phyloP scores from a whole-genome alignment of 2,797 vertebrate genomes.

The Zonotrichia albicollis region DNA sequence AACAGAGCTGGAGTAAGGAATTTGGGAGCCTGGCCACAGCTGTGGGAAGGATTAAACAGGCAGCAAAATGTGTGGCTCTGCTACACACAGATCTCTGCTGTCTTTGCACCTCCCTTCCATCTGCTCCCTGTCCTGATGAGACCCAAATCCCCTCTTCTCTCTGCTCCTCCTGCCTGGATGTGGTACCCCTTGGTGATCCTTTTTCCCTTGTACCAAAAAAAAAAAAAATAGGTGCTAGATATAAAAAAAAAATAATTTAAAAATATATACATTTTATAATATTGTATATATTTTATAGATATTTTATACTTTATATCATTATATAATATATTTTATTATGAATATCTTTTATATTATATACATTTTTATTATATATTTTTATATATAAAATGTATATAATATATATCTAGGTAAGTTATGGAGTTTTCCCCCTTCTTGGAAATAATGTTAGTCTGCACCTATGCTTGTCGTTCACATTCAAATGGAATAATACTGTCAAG shows the following conservation, averaged over 20 bases:
- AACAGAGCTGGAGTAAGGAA: not conserved
- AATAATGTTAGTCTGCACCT: not conserved
- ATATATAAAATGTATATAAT: not conserved
- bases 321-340: too few relatives aligned
- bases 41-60: not conserved
- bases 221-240: too few relatives aligned
- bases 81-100: not conserved
- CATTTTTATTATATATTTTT: too few relatives aligned
- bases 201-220: too few relatives aligned
- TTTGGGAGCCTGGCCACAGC: not conserved
- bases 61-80: not conserved
- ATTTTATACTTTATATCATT: too few relatives aligned
- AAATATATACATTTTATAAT: too few relatives aligned
- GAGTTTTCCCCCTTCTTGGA: fast-evolving
- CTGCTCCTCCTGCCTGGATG: not conserved
- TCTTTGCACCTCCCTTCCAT: not conserved
- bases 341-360: too few relatives aligned
- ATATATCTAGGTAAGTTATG: too few relatives aligned
- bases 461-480: not conserved
- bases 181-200: not conserved
- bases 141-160: not conserved
- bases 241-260: too few relatives aligned
- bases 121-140: not conserved
- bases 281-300: too few relatives aligned
- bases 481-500: not conserved